Percentiles rank a stretch among this genome's conserved stretches.
Conservation (phyloP, 1,140 invertebrate genomes). For the Plectrocnemia conspersa region DNA sequence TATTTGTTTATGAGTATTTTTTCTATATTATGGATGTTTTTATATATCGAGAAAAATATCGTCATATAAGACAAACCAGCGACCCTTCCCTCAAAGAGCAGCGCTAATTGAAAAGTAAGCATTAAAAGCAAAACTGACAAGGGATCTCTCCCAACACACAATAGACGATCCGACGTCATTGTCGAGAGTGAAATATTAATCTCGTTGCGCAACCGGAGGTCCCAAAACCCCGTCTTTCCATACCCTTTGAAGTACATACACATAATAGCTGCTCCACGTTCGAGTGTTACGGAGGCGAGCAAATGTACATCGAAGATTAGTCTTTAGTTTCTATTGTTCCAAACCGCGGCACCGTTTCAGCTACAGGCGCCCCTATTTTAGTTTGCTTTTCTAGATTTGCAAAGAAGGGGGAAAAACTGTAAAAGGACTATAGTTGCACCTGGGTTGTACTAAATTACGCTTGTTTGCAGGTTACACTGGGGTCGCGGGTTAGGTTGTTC, state of each 20-base stretch:
- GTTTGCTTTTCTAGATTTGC: background rate
- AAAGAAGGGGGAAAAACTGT: too few species aligned
- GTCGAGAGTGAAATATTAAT: background rate
- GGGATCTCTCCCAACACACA: too few species aligned
- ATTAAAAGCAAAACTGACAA: too few species aligned
- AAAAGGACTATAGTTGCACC: too few species aligned
- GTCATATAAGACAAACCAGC: too few species aligned
- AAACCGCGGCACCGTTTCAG: constrained; percentile 1
- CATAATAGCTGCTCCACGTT: constrained; percentile 26
- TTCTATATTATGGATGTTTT: too few species aligned
- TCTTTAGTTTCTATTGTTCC: constrained; percentile 27
- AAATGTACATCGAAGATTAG: constrained; percentile 25
- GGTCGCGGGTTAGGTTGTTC: constrained; percentile 3
- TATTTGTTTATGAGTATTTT: too few species aligned
- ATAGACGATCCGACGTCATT: background rate
- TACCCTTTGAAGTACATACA: constrained; percentile 27
- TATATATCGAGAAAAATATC: too few species aligned
- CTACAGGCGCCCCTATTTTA: constrained; percentile 9
- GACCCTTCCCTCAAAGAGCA: too few species aligned
- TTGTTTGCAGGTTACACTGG: background rate
- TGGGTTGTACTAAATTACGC: background rate
- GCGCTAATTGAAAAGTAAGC: too few species aligned
- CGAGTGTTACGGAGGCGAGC: constrained; percentile 18
- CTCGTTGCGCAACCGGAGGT: background rate
- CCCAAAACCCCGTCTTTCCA: background rate